Base-by-base conservation (phyloP, 1,140 invertebrate genomes). In the Procambarus virginalis region DNA sequence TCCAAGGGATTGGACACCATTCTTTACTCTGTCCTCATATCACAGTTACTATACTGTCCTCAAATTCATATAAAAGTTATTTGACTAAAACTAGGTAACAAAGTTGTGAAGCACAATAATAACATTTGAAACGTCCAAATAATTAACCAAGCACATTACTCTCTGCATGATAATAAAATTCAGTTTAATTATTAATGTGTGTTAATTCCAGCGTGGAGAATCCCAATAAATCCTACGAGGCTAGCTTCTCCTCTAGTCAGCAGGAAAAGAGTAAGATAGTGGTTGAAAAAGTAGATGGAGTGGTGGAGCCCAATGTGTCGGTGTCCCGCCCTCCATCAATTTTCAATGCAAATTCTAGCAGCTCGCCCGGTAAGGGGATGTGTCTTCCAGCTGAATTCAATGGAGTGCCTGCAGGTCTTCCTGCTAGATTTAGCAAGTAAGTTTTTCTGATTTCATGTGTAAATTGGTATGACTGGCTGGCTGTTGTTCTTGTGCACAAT, bases 231-330 rank as follows among this genome's bases (percentile, higher is more conserved):
- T 89, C 88, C 0, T 89, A 89, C 5, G 88, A 89, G 45, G 88
- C 88, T 14, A 92, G 92, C 90, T 91, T 92, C 81, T 89, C 92
- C 51, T 93, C 93, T 93, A 96, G 96, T 92, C 95, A 97, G 2
- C 97, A 97, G 93, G 95, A 95, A 48, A 97, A 97, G 93, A 97
- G 96, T 93, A 96, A 96, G 73, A 98, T 98, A 91, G 94, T 97
- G 6, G 96, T 98, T 55, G 97, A 98, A 93, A 96, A 96, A 92
- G 95, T 96, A 48, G 96, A 97, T 92, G 96, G 97, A 92, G 95
- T 96, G 46, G 93, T 93, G 8, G 95, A 95, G 60, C 96, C 96
- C 12, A 96, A 96, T 92, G 95, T 96, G 55, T 92, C 86, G 34
- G 70, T 45, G 78, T 68, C 60, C 34, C 75, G 81, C 10, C 90